Conservation (phyloP, 2,888 invertebrate species). For the Iselma pallidipennis region DNA sequence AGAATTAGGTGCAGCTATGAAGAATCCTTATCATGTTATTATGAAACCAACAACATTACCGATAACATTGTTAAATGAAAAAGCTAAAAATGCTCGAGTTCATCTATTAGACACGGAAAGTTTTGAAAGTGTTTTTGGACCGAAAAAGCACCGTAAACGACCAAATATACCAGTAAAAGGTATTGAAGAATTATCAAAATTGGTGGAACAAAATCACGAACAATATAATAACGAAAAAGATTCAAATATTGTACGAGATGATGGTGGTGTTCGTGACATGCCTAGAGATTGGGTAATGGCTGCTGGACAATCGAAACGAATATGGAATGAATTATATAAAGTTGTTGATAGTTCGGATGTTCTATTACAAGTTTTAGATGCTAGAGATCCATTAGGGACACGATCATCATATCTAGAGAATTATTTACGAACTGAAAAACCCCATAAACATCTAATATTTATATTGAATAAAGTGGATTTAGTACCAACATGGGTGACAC, state of each 20-base stretch:
- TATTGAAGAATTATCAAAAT: constrained; percentile 75
- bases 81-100: constrained; percentile 84
- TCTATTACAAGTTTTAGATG: constrained; percentile 93
- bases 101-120: constrained; percentile 96
- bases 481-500: constrained; percentile 97
- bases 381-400: constrained; percentile 96
- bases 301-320: constrained; percentile 94
- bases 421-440: constrained; percentile 90
- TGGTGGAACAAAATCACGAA: constrained; percentile 71
- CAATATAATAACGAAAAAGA: constrained; percentile 85
- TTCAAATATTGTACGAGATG: constrained; percentile 79
- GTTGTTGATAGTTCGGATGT: constrained; percentile 99
- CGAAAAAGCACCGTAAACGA: constrained; percentile 88
- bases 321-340: constrained; percentile 99
- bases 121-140: constrained; percentile 93
- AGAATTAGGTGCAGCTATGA: constrained; percentile 91
- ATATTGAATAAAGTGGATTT: constrained; percentile 96
- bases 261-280: constrained; percentile 77
- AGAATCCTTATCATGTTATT: constrained; percentile 96
- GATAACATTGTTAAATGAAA: constrained; percentile 91
- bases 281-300: constrained; percentile 93
- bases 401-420: constrained; percentile 91
- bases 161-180: constrained; percentile 79
- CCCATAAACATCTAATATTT: constrained; percentile 96
- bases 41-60: constrained; percentile 97